Percentiles rank a stretch among this genome's conserved stretches.
phyloP scores from a whole-genome alignment of 2,888 invertebrate species.

The Chesias legatella region DNA sequence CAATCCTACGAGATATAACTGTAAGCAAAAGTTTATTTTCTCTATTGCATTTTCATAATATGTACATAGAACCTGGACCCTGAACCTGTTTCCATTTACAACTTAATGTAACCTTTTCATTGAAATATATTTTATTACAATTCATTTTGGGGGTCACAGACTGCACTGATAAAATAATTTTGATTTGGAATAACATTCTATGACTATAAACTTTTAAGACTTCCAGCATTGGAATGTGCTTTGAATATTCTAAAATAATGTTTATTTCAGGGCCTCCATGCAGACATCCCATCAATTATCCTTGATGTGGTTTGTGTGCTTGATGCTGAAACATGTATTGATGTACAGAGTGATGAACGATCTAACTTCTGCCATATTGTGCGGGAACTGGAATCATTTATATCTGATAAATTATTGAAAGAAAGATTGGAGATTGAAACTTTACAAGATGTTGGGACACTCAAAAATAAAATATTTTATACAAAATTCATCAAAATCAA shows the following conservation, averaged over 20 bases:
- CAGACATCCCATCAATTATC: slow-evolving; percentile 89
- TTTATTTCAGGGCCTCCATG: slow-evolving; percentile 84
- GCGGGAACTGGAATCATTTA: slow-evolving; percentile 89
- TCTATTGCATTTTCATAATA: neutral
- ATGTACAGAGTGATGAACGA: slow-evolving; percentile 86
- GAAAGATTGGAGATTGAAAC: slow-evolving; percentile 97
- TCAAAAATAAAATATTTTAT: slow-evolving; percentile 94
- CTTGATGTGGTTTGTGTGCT: slow-evolving; percentile 91
- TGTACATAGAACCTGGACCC: slow-evolving; percentile 1
- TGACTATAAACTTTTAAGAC: no score
- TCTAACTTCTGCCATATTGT: slow-evolving; percentile 88
- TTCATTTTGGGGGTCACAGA: no score
- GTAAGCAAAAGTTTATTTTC: slow-evolving; percentile 72
- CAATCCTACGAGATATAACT: slow-evolving; percentile 86
- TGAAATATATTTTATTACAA: no score
- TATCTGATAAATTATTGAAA: slow-evolving; percentile 93
- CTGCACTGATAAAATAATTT: no score
- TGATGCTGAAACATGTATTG: slow-evolving; percentile 89
- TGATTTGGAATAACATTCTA: no score
- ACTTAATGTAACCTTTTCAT: no score
- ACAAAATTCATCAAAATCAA: slow-evolving; percentile 98
- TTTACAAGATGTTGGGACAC: slow-evolving; percentile 93
- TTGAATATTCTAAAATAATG: neutral
- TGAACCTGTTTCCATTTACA: no score
- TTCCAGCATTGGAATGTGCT: no score